A percentile compares a stretch with the other conserved stretches of the same genome.
These are phyloP conservation scores for Gasterosteus nipponicus DNA, from an alignment of 2,113 vertebrate genomes.

Conservation along the genomic window DNA sequence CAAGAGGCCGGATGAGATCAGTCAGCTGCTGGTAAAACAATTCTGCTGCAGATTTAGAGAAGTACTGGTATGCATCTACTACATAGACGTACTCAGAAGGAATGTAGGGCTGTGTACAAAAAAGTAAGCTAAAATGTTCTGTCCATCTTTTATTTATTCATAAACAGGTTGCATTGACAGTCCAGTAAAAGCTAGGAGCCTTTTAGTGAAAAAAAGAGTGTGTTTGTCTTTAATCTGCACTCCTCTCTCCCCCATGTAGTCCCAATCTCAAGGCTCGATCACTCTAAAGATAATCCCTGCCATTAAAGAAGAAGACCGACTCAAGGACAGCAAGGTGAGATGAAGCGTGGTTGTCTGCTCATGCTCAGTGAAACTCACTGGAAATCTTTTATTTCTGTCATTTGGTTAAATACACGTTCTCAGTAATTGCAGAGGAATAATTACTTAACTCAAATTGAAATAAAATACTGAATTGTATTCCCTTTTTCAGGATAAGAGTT, in stretches of 20 bases:
- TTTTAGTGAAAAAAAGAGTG: neutral
- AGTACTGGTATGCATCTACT: neutral
- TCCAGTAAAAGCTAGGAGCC: neutral
- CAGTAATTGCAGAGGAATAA: neutral
- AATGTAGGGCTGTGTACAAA: neutral
- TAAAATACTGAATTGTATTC: neutral
- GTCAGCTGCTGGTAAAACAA: conserved; percentile 91
- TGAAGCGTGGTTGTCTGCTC: neutral
- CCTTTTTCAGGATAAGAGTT: neutral
- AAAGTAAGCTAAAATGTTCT: neutral
- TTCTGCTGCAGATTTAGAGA: neutral
- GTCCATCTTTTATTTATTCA: neutral
- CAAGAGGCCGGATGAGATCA: conserved; percentile 96
- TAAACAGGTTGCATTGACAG: neutral
- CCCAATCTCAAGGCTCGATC: conserved; percentile 95
- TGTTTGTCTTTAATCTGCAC: conserved; percentile 28
- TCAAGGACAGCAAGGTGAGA: conserved; percentile 92
- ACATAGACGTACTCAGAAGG: neutral
- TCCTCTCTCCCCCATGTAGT: conserved; percentile 75
- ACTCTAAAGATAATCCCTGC: conserved; percentile 96
- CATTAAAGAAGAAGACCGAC: conserved; percentile 89
- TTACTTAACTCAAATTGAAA: neutral
- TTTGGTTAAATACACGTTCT: too few relatives aligned
- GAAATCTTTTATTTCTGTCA: too few relatives aligned
- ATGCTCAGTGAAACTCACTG: neutral